These are phyloP conservation scores for Nephrotoma guestfalica DNA, from an alignment of 2,888 invertebrate species.

Conservation along the genomic window DNA sequence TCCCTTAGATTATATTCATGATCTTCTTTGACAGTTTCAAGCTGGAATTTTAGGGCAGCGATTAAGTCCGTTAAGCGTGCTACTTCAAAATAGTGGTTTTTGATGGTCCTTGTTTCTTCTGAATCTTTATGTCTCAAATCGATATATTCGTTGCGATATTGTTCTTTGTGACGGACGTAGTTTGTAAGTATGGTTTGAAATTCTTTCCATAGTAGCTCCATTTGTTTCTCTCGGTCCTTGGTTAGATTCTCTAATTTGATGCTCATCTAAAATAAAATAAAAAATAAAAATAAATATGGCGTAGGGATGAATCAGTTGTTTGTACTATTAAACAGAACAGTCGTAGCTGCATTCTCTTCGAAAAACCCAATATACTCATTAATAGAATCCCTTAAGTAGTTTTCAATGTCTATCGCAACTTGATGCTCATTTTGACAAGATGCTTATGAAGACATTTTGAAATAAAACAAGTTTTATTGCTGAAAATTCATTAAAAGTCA, in stretches of 20 bases:
- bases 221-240: conserved; percentile 32
- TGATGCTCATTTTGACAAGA: too few species aligned
- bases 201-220: conserved; percentile 34
- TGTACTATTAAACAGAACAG: background rate
- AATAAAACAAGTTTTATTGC: too few species aligned
- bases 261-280: conserved; percentile 22
- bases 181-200: conserved; percentile 29
- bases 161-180: conserved; percentile 30
- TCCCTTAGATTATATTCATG: conserved; percentile 35
- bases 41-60: conserved; percentile 33
- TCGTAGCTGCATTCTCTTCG: too few species aligned
- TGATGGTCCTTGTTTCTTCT: conserved; percentile 25
- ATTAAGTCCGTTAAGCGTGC: conserved; percentile 25
- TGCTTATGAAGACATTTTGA: too few species aligned
- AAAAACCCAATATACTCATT: too few species aligned
- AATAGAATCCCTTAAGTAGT: too few species aligned
- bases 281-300: background rate
- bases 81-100: conserved; percentile 28
- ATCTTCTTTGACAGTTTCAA: conserved; percentile 32
- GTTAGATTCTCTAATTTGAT: conserved; percentile 31
- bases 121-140: conserved; percentile 32
- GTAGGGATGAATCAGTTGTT: background rate
- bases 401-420: too few species aligned
- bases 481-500: too few species aligned
- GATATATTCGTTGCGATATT: conserved; percentile 32